Conservation (phyloP, 2,113 vertebrate genomes). For the Merops nubicus region DNA sequence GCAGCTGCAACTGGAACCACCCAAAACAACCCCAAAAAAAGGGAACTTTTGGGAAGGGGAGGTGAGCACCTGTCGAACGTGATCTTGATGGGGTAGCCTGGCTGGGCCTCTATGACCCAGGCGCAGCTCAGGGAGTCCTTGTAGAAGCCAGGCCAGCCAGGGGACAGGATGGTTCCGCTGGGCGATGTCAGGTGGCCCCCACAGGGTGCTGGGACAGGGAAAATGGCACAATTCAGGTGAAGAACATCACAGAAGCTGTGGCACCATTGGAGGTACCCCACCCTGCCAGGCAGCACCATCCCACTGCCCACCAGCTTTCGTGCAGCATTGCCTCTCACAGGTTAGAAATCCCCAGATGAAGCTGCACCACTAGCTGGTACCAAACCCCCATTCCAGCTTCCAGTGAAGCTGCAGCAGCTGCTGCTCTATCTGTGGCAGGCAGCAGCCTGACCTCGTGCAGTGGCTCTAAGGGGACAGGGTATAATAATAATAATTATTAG, state of each 20-base stretch:
- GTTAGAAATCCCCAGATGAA: background rate
- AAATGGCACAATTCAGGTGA: background rate
- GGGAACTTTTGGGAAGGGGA: background rate
- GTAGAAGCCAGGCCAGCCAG: slow-evolving; percentile 97
- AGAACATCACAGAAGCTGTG: fast-evolving
- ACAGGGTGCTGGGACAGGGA: slow-evolving; percentile 85
- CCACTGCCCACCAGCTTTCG: fast-evolving
- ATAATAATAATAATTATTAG: background rate
- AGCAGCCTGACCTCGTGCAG: background rate
- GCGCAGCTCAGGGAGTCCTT: slow-evolving; percentile 97
- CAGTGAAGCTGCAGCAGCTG: background rate
- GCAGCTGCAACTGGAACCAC: background rate
- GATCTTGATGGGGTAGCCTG: slow-evolving; percentile 98
- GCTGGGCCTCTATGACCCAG: slow-evolving; percentile 97
- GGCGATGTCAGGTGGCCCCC: slow-evolving; percentile 93
- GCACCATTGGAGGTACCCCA: fast-evolving
- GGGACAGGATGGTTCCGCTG: slow-evolving; percentile 95
- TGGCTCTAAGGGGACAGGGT: background rate
- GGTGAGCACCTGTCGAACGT: slow-evolving; percentile 92
- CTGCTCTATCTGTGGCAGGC: background rate
- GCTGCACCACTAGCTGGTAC: fast-evolving
- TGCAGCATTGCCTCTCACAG: fast-evolving
- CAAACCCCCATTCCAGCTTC: background rate
- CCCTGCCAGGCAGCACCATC: background rate
- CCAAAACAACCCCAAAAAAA: fast-evolving